Base-by-base conservation (phyloP, 2,797 vertebrate genomes). In the Muscicapa comitata region DNA sequence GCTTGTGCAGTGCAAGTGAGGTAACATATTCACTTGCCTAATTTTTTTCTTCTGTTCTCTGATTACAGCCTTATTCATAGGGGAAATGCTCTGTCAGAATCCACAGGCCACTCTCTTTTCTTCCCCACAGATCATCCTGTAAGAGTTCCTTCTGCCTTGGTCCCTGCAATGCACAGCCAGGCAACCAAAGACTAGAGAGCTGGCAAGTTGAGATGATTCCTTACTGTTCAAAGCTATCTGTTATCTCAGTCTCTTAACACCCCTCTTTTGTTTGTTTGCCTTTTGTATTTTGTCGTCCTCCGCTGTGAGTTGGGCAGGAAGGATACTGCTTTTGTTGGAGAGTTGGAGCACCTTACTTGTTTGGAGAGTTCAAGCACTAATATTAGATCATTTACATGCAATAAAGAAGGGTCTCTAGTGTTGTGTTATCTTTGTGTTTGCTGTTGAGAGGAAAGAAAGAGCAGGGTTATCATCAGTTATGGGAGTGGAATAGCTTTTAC, bases 141-240 rank as follows among this genome's bases (percentile, higher is more conserved):
- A 93, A 92, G 83, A 89, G 61, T 95, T 95, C 37, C 62, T 84
- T 93, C 70, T 95, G 74, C 77, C 75, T 77, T 92, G 81, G 84
- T 95, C 77, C 77, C 88, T 95, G 75, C 73, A 86, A 50, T 85
- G 71, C 81, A 91, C 86, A 95, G 47, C 65, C 90, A 95, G 90
- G 94, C 93, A 94, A 70, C 40, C 74, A 88, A 76, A 79, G 88
- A 82, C 75, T 93, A 93, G 93, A 95, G 63, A 95, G 72, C 84
- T 92, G 81, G 91, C 91, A 93, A 94, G 83, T 85, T 79, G 74
- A 87, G 94, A 91, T 80, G 82, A 80, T 89, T 95, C 70, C 53
- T 91, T 96, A 48, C 61, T 65, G 38, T 83, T 94, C 53, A n/a
- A 89, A 95, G 51, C 92, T 78, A 43, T 50, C 74, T 94, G 12